Base-by-base conservation (phyloP, 2,888 invertebrate genomes). In the Cinara cedri region DNA sequence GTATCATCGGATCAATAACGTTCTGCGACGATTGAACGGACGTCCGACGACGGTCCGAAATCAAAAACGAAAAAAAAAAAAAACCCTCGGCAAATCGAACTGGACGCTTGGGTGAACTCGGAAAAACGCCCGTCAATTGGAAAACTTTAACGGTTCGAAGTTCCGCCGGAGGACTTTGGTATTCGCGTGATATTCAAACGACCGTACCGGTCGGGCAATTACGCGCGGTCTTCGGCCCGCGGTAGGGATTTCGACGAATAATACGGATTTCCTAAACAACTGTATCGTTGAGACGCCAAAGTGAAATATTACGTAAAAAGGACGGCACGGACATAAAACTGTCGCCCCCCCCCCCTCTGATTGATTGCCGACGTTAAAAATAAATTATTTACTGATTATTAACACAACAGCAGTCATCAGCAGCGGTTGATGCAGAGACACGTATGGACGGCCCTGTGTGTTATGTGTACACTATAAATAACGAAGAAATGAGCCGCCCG, bases 371-470 rank as follows among this genome's bases (percentile, higher is more conserved):
- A 26, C 14, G 26, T 26, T 10, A 9, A 16, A 16, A 3, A 60
- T 26, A 60, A 60, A 60, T 16, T 24, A 60, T 26, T 60, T 60
- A n/a, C 60, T 26, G 9, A 60, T 26, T 26, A 60, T 60, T 60
- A 10, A 60, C 60, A 26, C 16, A 16, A 60, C 26, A 60, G 24
- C 26, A 26, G 24, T 16, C 16, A 16, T 24, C 26, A 60, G 24
- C 26, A 26, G 24, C 16, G 26, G 3, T 34, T 3, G 26, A 60
- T 26, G 26, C 34, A 60, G n/a, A 60, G 26, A 60, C 16, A 34
- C 24, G 26, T 10, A 60, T 60, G 14, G 14, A 60, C 24, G 16
- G 16, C 3, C n/a, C n/a, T n/a, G n/a, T n/a, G n/a, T n/a, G 16
- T 26, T 26, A 9, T 26, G 16, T 26, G 3, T 34, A 34, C 34